Evolutionary conservation across 2,888 invertebrate genomes (phyloP).

Genomic region (Lithophane socia): DNA sequence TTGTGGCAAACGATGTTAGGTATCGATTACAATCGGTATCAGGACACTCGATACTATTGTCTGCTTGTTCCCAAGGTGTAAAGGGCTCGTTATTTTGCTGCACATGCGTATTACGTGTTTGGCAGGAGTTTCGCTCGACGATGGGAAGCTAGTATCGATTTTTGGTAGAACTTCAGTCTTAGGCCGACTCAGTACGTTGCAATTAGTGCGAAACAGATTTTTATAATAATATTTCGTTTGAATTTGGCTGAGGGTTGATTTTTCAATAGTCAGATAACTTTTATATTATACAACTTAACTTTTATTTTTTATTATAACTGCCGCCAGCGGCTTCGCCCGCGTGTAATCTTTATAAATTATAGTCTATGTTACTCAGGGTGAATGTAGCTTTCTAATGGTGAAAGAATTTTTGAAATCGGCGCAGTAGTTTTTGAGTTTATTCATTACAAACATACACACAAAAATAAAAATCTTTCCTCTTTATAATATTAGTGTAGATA

Average conservation of each 20-base stretch:
- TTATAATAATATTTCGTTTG: neutral
- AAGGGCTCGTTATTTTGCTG: constrained; percentile 20
- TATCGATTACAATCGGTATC: constrained; percentile 57
- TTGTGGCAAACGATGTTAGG: constrained; percentile 40
- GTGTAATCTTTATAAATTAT: no score
- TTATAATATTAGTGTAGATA: no score
- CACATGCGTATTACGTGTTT: constrained; percentile 44
- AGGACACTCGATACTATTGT: constrained; percentile 40
- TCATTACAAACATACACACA: no score
- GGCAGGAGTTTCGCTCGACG: neutral
- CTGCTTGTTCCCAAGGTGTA: constrained; percentile 41
- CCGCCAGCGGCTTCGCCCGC: no score
- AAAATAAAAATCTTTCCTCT: no score
- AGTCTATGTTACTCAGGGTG: no score
- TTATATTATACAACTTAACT: no score
- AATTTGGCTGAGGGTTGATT: neutral
- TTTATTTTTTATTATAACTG: no score
- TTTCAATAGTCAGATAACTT: no score
- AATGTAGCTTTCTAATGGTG: no score
- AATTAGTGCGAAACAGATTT: neutral
- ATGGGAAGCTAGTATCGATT: constrained; percentile 28
- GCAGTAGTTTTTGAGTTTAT: no score
- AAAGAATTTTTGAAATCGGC: no score
- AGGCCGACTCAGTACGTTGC: neutral
- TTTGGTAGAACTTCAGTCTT: constrained; percentile 2